Conservation (phyloP, 2,888 invertebrate genomes). For the Gryllus longicercus region DNA sequence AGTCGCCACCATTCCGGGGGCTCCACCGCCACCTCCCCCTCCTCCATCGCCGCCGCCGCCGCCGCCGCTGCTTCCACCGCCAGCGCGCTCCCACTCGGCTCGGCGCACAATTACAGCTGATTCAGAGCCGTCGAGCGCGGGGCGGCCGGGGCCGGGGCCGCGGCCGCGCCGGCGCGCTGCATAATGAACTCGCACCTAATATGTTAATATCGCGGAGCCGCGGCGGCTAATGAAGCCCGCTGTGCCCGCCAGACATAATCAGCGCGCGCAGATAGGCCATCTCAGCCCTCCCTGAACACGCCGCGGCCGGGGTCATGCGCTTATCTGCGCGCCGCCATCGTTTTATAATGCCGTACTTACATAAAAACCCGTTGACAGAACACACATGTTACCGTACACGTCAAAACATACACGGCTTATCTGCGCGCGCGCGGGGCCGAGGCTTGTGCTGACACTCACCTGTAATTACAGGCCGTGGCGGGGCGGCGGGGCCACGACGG, state of each 20-base stretch:
- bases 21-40: too few species aligned
- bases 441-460: not conserved
- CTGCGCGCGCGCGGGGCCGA: not conserved
- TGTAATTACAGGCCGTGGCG: not conserved
- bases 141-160: not conserved
- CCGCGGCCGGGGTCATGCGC: slow-evolving; percentile 17
- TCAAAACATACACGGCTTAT: slow-evolving; percentile 9
- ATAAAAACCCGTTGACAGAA: slow-evolving; percentile 10
- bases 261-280: slow-evolving; percentile 17
- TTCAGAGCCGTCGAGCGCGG: not conserved
- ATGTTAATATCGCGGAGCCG: slow-evolving; percentile 5
- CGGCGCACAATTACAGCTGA: not conserved
- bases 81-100: not conserved
- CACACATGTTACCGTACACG: slow-evolving; percentile 5
- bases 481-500: not conserved
- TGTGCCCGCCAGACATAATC: slow-evolving; percentile 1
- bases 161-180: not conserved
- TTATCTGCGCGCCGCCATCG: not conserved
- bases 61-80: too few species aligned
- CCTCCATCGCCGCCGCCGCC: too few species aligned
- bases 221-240: not conserved
- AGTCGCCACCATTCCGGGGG: too few species aligned
- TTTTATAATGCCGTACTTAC: slow-evolving; percentile 17
- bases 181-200: slow-evolving; percentile 17
- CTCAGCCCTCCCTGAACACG: not conserved